Evolutionary conservation across 1,140 invertebrate genomes (phyloP), one percentile per base, ranked within the genome.

Genomic region (Zaprionus kolodkinae): DNA sequence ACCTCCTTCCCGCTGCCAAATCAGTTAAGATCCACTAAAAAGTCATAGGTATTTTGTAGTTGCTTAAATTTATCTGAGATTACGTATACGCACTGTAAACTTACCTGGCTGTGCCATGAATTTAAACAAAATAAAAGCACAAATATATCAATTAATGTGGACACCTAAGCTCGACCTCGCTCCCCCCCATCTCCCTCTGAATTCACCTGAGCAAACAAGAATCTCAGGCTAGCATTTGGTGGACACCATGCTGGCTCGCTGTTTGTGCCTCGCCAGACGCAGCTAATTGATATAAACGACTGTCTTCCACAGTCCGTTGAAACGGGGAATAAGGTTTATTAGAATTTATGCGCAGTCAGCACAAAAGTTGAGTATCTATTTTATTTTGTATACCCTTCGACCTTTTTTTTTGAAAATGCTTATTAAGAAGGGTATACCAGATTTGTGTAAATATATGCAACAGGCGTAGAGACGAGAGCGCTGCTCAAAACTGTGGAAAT

Each of bases 241-340:
- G 40, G 40, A 17, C 40, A 9, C 38, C 66, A 33, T 69, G 63
- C 65, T 65, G 43, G 13, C 33, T 63, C 56, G 68, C 65, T 81
- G 63, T 87, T 80, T 74, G 65, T 64, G 48, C 45, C 40, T 55
- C 69, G 72, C 64, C 83, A 83, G 81, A 74, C 80, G 55, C 45
- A 56, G 66, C 81, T 88, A 88, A 88, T 88, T 88, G 85, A 88
- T 89, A 89, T 88, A 85, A 88, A 88, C 78, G 85, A 88, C 85
- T 85, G 81, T 78, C 81, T 78, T 81, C 80, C 72, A 84, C 75
- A 62, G 80, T 70, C 75, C 61, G 69, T 27, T 35, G 48, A 79
- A 82, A 59, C 60, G 36, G 36, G 36, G 80, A 68, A 67, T 88
- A 78, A 71, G 64, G 35, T 83, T 84, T 72, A 88, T 88, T 67